A percentile compares a stretch with the other conserved stretches of the same genome.
Evolutionary conservation across 2,888 invertebrate genomes (phyloP).

Genomic region (Himalopsyche tibetana): DNA sequence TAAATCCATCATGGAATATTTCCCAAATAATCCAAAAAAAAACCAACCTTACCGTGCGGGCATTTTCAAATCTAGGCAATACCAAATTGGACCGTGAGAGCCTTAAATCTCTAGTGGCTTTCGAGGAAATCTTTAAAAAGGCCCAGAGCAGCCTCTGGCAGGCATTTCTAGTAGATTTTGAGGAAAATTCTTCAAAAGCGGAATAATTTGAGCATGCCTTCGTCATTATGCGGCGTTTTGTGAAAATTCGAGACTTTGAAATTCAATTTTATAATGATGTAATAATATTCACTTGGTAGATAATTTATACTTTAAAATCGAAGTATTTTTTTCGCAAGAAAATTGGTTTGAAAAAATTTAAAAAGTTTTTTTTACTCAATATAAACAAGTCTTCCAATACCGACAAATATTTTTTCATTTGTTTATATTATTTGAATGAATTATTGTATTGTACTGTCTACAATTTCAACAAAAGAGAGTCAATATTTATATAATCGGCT

Average conservation of each 20-base stretch:
- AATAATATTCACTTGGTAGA: not conserved
- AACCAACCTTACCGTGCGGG: not conserved
- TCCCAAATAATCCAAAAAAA: not conserved
- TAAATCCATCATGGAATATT: not conserved
- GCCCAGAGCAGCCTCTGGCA: constrained; percentile 20
- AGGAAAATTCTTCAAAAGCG: not conserved
- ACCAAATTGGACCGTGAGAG: constrained; percentile 31
- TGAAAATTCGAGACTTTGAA: constrained; percentile 8
- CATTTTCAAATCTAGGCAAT: constrained; percentile 16
- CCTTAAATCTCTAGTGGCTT: constrained; percentile 34
- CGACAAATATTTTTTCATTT: no score
- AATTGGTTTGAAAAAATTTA: no score
- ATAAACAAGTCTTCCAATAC: no score
- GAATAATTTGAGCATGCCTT: constrained; percentile 4
- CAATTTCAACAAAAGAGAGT: no score
- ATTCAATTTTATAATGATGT: constrained; percentile 24
- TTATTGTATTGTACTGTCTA: no score
- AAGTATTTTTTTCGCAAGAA: no score
- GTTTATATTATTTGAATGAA: no score
- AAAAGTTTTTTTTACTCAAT: no score
- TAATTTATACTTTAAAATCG: constrained; percentile 5
- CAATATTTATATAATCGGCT: no score
- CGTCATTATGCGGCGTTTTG: constrained; percentile 16
- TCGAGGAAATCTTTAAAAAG: constrained; percentile 34
- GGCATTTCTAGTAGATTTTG: not conserved